Percentiles rank a stretch among this genome's conserved stretches.
These are phyloP conservation scores for Trigoniulus corallinus DNA, from an alignment of 1,140 invertebrate genomes.

Conservation along the genomic window DNA sequence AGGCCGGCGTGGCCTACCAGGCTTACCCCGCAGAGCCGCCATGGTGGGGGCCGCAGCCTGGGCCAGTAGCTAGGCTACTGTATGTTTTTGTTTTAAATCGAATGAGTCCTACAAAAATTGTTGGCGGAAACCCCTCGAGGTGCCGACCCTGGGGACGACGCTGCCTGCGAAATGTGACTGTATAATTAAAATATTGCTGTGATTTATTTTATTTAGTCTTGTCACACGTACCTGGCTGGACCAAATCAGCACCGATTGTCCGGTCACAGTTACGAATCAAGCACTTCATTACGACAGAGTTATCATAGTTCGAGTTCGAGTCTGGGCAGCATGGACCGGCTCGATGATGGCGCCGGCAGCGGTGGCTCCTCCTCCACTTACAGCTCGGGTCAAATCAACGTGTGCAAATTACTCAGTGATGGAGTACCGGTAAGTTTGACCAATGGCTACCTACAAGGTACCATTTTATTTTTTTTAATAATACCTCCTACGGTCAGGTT, in stretches of 20 bases:
- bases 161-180: no score
- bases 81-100: neutral
- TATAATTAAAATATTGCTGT: neutral
- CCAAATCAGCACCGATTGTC: conserved; percentile 22
- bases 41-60: no score
- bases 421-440: conserved; percentile 35
- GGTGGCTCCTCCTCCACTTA: conserved; percentile 17
- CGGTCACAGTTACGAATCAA: conserved; percentile 32
- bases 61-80: no score
- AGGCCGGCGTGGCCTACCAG: no score
- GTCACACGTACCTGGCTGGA: neutral
- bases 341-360: conserved; percentile 21
- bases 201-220: conserved; percentile 3
- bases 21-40: no score
- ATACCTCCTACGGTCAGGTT: no score
- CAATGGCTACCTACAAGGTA: no score
- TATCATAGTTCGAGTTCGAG: conserved; percentile 38
- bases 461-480: no score
- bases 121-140: no score
- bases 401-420: conserved; percentile 36
- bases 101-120: neutral
- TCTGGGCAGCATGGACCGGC: conserved; percentile 31
- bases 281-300: conserved; percentile 31
- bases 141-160: no score
- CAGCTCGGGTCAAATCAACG: conserved; percentile 29